Conservation (phyloP, 1,140 invertebrate genomes). For the Drosophila arawakana region DNA sequence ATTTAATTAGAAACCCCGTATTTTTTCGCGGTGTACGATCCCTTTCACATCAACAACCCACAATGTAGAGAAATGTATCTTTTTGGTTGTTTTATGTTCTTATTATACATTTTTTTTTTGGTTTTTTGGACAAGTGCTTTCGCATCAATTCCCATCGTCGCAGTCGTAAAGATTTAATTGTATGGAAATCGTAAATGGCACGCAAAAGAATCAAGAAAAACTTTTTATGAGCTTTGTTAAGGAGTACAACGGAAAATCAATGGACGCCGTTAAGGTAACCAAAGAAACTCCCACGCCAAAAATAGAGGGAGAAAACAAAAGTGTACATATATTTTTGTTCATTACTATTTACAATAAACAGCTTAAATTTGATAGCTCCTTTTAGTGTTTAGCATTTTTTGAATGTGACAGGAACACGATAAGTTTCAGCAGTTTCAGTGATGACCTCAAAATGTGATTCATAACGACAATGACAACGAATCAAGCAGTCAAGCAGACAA, state of each 20-base stretch:
- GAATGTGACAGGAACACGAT: slow-evolving; percentile 19
- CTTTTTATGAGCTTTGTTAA: slow-evolving; percentile 43
- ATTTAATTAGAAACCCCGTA: too few species aligned
- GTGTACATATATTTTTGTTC: slow-evolving; percentile 12
- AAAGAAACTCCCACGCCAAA: slow-evolving; percentile 20
- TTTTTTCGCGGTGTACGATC: too few species aligned
- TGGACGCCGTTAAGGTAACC: slow-evolving; percentile 65
- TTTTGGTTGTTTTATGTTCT: slow-evolving; percentile 7
- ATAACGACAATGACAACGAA: slow-evolving; percentile 44
- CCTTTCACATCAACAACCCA: background rate
- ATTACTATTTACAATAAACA: slow-evolving; percentile 19
- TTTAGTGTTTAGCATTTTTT: slow-evolving; percentile 4
- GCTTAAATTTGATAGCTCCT: slow-evolving; percentile 9
- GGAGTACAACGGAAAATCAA: slow-evolving; percentile 61
- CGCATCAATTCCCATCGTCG: slow-evolving; percentile 43
- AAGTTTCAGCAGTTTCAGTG: slow-evolving; percentile 11
- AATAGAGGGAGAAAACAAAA: slow-evolving; percentile 9
- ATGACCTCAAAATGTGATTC: slow-evolving; percentile 53
- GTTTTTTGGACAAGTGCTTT: slow-evolving; percentile 23
- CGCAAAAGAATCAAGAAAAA: slow-evolving; percentile 65
- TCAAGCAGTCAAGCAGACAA: slow-evolving; percentile 26
- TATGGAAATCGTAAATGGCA: slow-evolving; percentile 81
- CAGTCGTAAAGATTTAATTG: slow-evolving; percentile 80
- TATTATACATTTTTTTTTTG: slow-evolving; percentile 1
- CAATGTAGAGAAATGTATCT: slow-evolving; percentile 37